Conservation (phyloP, 2,888 invertebrate species). For the Drosophila parthenogenetica region DNA sequence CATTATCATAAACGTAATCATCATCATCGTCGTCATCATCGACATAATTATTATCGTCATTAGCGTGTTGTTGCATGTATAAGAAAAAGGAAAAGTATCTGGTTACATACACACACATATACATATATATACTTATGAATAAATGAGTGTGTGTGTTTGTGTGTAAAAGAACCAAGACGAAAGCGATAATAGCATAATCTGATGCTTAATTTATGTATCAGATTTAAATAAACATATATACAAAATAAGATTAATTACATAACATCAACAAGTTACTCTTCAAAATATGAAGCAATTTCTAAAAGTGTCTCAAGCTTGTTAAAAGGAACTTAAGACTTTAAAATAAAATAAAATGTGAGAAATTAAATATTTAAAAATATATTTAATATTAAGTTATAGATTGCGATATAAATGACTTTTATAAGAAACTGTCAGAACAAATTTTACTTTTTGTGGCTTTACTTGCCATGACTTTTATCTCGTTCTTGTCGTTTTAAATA, state of each 20-base stretch:
- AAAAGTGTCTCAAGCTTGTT: no score
- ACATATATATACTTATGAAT: slow-evolving; percentile 7
- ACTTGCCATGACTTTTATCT: no score
- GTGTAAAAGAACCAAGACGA: slow-evolving; percentile 3
- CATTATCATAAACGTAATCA: slow-evolving; percentile 24
- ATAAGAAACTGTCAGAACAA: no score
- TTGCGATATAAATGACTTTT: no score
- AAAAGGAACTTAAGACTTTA: no score
- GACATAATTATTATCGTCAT: slow-evolving; percentile 2
- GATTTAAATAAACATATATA: neutral
- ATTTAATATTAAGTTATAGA: no score
- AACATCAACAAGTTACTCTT: slow-evolving; percentile 3
- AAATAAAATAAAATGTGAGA: no score
- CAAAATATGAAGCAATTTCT: neutral
- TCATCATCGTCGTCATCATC: slow-evolving; percentile 17
- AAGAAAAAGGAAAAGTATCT: slow-evolving; percentile 72
- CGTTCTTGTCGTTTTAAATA: no score
- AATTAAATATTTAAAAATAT: no score
- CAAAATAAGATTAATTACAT: no score
- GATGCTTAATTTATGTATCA: slow-evolving; percentile 22
- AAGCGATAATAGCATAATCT: neutral
- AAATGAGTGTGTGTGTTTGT: no score
- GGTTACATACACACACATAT: slow-evolving; percentile 29
- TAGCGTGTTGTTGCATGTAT: slow-evolving; percentile 37
- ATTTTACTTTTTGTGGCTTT: no score